phyloP scores from a whole-genome alignment of 2,888 invertebrate genomes.

The Patella depressa region DNA sequence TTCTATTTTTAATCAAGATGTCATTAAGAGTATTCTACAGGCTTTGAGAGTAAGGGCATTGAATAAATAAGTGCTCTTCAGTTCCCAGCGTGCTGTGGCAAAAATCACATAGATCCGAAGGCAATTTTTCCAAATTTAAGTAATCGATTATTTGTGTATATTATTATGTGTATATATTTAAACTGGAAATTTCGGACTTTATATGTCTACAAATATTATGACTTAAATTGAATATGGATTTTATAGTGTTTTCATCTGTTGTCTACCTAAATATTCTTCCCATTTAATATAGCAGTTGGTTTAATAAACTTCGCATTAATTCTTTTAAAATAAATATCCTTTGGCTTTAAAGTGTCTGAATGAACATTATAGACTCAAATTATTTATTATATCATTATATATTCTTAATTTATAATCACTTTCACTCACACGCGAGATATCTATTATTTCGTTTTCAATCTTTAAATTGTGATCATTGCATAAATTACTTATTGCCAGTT shows the following conservation, averaged over 20 bases:
- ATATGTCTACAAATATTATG: neutral
- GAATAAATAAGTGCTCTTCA: too few relatives aligned
- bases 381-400: neutral
- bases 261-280: neutral
- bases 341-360: too few relatives aligned
- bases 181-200: neutral
- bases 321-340: neutral
- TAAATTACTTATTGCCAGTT: neutral
- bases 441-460: neutral
- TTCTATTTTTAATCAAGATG: too few relatives aligned
- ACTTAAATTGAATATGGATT: neutral
- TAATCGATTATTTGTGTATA: neutral
- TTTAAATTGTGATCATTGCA: neutral
- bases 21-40: too few relatives aligned
- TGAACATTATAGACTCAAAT: too few relatives aligned
- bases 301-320: too few relatives aligned
- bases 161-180: neutral
- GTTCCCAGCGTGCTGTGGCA: too few relatives aligned
- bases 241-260: neutral
- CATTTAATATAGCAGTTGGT: too few relatives aligned
- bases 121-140: too few relatives aligned
- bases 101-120: too few relatives aligned
- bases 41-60: too few relatives aligned
- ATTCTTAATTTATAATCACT: neutral
- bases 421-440: neutral